phyloP scores from a whole-genome alignment of 2,797 vertebrate genomes.

The Periparus ater region DNA sequence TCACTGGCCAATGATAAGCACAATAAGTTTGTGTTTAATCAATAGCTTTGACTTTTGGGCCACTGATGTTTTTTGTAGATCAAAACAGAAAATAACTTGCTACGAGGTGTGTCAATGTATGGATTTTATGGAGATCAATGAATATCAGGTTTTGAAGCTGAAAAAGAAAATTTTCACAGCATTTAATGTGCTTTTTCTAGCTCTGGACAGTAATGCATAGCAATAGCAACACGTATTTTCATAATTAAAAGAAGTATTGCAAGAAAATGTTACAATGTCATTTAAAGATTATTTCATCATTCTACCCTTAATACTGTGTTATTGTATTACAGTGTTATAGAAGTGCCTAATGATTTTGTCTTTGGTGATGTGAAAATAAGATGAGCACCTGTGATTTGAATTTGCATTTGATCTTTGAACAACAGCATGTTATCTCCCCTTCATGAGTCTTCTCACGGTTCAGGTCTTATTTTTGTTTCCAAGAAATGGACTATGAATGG shows the following conservation, averaged over 20 bases:
- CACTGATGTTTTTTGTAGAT: background rate
- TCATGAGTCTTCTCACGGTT: slow-evolving; percentile 20
- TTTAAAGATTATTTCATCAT: background rate
- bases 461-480: slow-evolving; percentile 41
- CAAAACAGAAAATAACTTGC: background rate
- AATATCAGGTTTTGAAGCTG: background rate
- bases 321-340: background rate
- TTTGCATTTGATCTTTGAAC: slow-evolving; percentile 57
- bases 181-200: background rate
- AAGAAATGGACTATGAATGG: background rate
- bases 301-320: background rate
- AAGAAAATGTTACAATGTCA: slow-evolving; percentile 1
- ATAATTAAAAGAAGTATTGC: background rate
- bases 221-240: background rate
- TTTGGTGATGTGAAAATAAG: slow-evolving; percentile 5
- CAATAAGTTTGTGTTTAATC: background rate
- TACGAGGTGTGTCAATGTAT: background rate
- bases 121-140: background rate
- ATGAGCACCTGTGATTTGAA: background rate
- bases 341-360: slow-evolving; percentile 14
- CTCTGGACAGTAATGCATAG: background rate
- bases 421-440: background rate
- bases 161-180: background rate
- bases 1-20: background rate
- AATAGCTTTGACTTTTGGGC: background rate